phyloP scores from a whole-genome alignment of 2,888 invertebrate species.

The Dryomyza anilis region DNA sequence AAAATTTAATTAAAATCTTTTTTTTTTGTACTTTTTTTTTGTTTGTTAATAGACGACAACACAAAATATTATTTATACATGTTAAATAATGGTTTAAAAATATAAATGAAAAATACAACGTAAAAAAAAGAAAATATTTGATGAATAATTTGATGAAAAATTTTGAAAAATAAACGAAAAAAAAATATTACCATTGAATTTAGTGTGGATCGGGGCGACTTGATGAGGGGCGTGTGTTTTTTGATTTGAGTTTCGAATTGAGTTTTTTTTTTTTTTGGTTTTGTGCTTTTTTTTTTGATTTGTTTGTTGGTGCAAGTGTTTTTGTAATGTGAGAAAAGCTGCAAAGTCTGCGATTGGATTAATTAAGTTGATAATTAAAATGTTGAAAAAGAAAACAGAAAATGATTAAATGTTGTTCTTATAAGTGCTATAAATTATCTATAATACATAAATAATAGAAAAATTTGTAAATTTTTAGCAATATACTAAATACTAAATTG shows the following conservation, averaged over 20 bases:
- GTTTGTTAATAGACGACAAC: slow-evolving; percentile 19
- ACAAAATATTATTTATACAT: slow-evolving; percentile 26
- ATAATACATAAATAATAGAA: neutral
- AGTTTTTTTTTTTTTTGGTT: slow-evolving; percentile 1
- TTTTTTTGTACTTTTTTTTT: slow-evolving; percentile 4
- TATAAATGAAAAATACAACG: slow-evolving; percentile 23
- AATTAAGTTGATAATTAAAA: slow-evolving; percentile 12
- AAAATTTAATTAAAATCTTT: neutral
- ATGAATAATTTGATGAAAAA: slow-evolving; percentile 29
- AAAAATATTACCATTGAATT: slow-evolving; percentile 20
- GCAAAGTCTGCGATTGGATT: slow-evolving; percentile 29
- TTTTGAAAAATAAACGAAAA: slow-evolving; percentile 11
- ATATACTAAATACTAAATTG: too few species aligned
- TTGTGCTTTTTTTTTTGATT: neutral
- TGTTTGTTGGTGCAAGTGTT: slow-evolving; percentile 30
- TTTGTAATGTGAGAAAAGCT: slow-evolving; percentile 35
- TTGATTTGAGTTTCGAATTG: slow-evolving; percentile 27
- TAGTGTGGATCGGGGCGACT: slow-evolving; percentile 18
- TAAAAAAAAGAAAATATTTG: slow-evolving; percentile 26
- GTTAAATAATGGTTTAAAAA: slow-evolving; percentile 26
- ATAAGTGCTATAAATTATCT: neutral
- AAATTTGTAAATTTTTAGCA: too few species aligned
- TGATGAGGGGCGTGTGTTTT: slow-evolving; percentile 19
- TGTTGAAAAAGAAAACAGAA: slow-evolving; percentile 12
- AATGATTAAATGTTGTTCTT: slow-evolving; percentile 1